Percentiles rank a stretch among this genome's conserved stretches.
These are phyloP conservation scores for Pangasius krempfi DNA, from an alignment of 2,797 vertebrate species.

Conservation along the genomic window DNA sequence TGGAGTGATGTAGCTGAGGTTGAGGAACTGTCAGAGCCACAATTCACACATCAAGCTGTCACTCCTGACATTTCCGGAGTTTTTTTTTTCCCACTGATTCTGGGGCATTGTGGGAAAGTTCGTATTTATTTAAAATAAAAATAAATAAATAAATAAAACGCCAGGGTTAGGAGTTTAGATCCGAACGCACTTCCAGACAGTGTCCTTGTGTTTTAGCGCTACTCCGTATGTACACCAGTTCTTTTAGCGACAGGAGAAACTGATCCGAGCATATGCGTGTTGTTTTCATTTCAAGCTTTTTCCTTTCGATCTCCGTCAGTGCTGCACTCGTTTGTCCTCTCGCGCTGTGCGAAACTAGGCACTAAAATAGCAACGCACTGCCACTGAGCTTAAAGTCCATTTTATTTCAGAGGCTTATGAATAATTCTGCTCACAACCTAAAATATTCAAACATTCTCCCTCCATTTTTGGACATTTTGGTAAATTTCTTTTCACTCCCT, in stretches of 20 bases:
- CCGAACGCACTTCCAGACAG: neutral
- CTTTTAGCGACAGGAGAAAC: neutral
- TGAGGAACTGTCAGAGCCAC: neutral
- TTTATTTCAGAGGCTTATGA: constrained; percentile 22
- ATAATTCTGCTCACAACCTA: constrained; percentile 6
- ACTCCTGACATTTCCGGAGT: neutral
- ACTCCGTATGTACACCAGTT: neutral
- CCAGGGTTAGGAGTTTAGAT: neutral
- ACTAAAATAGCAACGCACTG: neutral
- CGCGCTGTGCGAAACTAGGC: neutral
- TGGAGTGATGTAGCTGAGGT: neutral
- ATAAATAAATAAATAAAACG: no score
- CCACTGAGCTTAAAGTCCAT: neutral
- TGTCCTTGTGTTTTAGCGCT: neutral
- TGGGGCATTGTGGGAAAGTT: neutral
- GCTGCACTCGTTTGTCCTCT: neutral
- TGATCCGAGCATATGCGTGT: neutral
- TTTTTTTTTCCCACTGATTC: neutral
- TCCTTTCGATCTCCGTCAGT: no score
- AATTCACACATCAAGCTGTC: neutral
- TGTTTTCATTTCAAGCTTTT: neutral
- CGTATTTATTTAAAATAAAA: neutral
- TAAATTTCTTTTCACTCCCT: neutral
- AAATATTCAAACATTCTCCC: constrained; percentile 15
- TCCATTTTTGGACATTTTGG: constrained; percentile 12